Evolutionary conservation across 2,888 invertebrate genomes (phyloP).

Genomic region (Metacarcinus magister): DNA sequence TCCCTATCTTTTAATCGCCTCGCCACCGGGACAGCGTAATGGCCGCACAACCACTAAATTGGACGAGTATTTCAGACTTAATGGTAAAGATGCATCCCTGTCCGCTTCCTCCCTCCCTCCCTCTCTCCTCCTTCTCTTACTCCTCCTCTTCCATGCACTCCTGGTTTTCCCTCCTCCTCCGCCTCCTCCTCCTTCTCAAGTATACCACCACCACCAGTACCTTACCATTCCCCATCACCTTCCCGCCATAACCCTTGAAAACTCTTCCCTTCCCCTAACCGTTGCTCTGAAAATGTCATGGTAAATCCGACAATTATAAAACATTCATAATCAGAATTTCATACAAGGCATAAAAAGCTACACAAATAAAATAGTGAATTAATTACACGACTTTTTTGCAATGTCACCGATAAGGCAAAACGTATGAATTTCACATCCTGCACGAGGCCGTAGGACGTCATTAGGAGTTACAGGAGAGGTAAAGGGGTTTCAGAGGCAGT

Average conservation of each 20-base stretch:
- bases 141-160: background rate
- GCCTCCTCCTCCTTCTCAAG: background rate
- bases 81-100: conserved; percentile 40
- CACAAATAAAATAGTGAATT: background rate
- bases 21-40: conserved; percentile 30
- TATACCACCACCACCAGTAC: background rate
- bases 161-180: background rate
- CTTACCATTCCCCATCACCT: background rate
- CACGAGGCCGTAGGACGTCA: no score
- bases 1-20: conserved; percentile 41
- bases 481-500: no score
- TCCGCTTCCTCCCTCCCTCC: background rate
- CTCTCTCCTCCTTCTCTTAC: background rate
- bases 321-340: background rate
- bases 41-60: conserved; percentile 27
- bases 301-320: background rate
- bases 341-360: background rate
- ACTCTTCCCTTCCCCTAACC: conserved; percentile 22
- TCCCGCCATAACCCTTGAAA: background rate
- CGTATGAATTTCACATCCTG: background rate
- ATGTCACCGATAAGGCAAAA: background rate
- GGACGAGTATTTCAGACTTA: conserved; percentile 35
- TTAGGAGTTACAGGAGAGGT: no score
- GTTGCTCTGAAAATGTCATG: background rate
- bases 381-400: background rate